phyloP scores from a whole-genome alignment of 1,140 invertebrate genomes.

The Papilio dardanus region DNA sequence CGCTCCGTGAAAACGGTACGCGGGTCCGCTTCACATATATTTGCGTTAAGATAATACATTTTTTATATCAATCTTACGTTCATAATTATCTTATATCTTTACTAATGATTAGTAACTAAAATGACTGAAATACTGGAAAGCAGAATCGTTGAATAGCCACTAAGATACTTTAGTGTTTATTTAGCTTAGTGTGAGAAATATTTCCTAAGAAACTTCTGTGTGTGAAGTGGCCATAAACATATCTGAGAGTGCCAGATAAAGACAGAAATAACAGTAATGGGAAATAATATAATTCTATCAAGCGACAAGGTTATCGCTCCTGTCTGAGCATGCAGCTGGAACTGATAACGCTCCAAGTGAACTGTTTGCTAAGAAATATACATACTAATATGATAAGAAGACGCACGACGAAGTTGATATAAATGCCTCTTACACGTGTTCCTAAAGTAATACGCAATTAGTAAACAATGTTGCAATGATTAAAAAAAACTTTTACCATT shows the following conservation, averaged over 20 bases:
- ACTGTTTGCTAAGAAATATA: slow-evolving; percentile 7
- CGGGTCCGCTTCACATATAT: no score
- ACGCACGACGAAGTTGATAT: neutral
- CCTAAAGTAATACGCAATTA: neutral
- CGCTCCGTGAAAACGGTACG: no score
- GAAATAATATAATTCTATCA: slow-evolving; percentile 23
- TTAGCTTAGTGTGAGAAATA: no score
- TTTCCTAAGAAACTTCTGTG: no score
- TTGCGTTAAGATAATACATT: no score
- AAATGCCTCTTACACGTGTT: neutral
- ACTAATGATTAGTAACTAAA: neutral
- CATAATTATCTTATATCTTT: neutral
- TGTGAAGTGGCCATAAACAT: no score
- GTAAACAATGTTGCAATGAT: neutral
- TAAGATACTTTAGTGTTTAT: no score
- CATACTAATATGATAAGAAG: neutral
- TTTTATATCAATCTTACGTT: no score
- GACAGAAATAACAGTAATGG: neutral
- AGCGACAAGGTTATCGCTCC: slow-evolving; percentile 16
- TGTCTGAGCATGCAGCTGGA: slow-evolving; percentile 6
- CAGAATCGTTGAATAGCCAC: no score
- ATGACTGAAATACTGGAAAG: no score
- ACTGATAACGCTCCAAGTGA: slow-evolving; percentile 16
- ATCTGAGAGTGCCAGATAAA: neutral
- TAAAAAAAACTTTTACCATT: no score